Percentiles rank a stretch among this genome's conserved stretches.
Conservation (phyloP, 2,113 vertebrate genomes). For the Ceyx margarethae region DNA sequence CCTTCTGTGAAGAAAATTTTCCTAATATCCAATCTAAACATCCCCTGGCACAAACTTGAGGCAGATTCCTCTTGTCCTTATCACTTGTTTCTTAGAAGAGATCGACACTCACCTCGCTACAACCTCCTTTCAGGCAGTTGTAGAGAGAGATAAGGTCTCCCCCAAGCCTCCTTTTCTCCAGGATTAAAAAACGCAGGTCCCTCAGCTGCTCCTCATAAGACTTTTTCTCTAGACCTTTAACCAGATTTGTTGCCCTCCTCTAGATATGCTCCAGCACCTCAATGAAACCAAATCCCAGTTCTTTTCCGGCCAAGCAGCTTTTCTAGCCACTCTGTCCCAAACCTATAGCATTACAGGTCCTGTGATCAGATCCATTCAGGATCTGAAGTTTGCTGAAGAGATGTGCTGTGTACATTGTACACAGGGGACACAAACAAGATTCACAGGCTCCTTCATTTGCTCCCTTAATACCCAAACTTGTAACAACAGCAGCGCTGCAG, state of each 20-base stretch:
- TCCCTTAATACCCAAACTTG: neutral
- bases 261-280: rapidly evolving
- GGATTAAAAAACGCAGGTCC: neutral
- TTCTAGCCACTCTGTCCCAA: neutral
- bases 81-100: neutral
- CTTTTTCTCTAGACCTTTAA: neutral
- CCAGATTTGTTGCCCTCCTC: rapidly evolving
- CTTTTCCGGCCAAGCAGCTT: neutral
- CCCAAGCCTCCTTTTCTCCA: neutral
- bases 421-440: neutral
- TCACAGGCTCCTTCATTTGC: neutral
- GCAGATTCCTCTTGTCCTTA: neutral
- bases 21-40: neutral
- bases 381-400: neutral
- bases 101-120: rapidly evolving
- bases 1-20: neutral
- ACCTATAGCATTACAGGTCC: neutral
- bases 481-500: neutral
- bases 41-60: neutral
- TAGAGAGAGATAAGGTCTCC: neutral
- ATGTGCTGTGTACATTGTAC: rapidly evolving
- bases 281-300: no score
- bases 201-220: neutral
- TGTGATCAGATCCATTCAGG: neutral
- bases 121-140: neutral